These are phyloP conservation scores for Corythoichthys intestinalis DNA, from an alignment of 2,113 vertebrate species.

Conservation along the genomic window DNA sequence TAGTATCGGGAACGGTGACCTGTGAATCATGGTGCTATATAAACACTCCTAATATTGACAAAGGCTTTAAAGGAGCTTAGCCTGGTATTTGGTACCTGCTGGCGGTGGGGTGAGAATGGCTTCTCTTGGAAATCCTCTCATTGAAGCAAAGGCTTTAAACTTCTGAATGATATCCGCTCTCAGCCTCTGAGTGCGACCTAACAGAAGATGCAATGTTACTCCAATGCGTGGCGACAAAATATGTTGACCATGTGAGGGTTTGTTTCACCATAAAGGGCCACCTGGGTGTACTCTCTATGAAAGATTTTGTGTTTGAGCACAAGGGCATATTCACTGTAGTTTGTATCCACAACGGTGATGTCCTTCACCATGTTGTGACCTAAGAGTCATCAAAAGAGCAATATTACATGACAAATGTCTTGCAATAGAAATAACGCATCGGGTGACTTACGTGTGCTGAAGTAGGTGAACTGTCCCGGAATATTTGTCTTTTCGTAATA, in stretches of 20 bases:
- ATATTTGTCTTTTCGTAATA: conserved; percentile 64
- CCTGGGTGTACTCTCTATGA: conserved; percentile 70
- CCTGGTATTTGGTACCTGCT: conserved; percentile 45
- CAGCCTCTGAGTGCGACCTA: conserved; percentile 61
- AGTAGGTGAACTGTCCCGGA: conserved; percentile 71
- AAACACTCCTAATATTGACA: too few relatives aligned
- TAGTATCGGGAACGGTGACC: too few relatives aligned
- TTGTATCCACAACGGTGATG: conserved; percentile 74
- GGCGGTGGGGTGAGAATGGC: conserved; percentile 66
- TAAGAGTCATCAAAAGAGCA: conserved; percentile 17
- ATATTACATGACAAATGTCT: neutral
- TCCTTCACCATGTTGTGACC: conserved; percentile 72
- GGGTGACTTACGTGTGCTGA: conserved; percentile 69
- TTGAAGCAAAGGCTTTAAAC: conserved; percentile 62
- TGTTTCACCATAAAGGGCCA: conserved; percentile 75
- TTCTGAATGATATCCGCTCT: conserved; percentile 52
- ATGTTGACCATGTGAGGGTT: too few relatives aligned
- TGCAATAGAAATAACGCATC: neutral
- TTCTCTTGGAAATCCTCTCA: conserved; percentile 61
- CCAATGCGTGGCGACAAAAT: too few relatives aligned
- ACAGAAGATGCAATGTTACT: neutral
- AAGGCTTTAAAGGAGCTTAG: too few relatives aligned
- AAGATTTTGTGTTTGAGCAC: conserved; percentile 74
- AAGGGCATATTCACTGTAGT: conserved; percentile 73
- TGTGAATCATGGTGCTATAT: too few relatives aligned